Base-by-base conservation (phyloP, 2,113 vertebrate species). In the Phasianus colchicus region DNA sequence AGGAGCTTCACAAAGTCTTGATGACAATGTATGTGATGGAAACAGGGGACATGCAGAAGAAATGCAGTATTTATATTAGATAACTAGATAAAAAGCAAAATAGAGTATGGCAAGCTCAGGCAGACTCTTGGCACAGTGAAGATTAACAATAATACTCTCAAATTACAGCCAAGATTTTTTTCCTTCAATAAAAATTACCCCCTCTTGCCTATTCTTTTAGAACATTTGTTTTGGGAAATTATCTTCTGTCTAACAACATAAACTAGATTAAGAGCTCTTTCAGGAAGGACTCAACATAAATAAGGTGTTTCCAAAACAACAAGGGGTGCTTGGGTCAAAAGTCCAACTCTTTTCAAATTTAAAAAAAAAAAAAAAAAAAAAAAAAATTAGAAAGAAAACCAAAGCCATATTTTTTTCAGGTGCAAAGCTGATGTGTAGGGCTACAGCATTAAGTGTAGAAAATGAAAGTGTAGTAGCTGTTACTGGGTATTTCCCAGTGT, bases 31-130 rank as follows among this genome's bases (percentile, higher is more conserved):
- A 74, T 67, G 20, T 24, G 10, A 48, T 47, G 34, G 29, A 74
- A 92, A 77, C 6, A 55, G 14, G 3, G 3, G 4, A 66, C 32
- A 67, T 29, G 3, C 69, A 58, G 13, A 47, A 83, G 73, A 73
- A 17, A 7, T 0, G 1, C 3, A 40, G 20, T 6, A n/a, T 71
- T 67, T 74, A 19, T 25, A 42, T 50, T 71, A 71, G 19, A 60
- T 0, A 42, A 11, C 21, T 88, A 67, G 38, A 64, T 15, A 77
- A 85, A 43, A 69, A 0, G 1, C 2, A 34, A 30, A 43, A 9
- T 72, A 20, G 32, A 61, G 3, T 43, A 29, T 16, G 47, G 75
- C 3, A 42, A 25, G 11, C 10, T 86, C 55, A 70, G 42, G 12
- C 15, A 50, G 83, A 60, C 12, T 50, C 50, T 52, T 43, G 15